Percentiles rank a stretch among this genome's conserved stretches.
Conservation (phyloP, 2,888 invertebrate species). For the Monoplex corrugatus region DNA sequence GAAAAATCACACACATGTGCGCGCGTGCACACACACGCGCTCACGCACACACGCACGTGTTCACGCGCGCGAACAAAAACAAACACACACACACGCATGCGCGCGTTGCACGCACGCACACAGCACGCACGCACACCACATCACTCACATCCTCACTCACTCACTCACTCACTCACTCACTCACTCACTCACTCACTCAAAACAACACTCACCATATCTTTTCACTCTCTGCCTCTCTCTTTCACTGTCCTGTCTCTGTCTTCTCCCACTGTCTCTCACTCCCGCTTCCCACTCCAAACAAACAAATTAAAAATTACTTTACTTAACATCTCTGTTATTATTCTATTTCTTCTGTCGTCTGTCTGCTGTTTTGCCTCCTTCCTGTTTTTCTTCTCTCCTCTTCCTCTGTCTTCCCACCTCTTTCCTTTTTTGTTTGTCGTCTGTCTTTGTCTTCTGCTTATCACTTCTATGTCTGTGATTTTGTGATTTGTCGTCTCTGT, state of each 20-base stretch:
- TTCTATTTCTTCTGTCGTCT: background rate
- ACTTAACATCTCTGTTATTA: background rate
- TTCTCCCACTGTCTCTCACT: background rate
- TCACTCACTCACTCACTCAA: constrained; percentile 6
- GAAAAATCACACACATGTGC: background rate
- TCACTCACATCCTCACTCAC: background rate
- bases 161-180: constrained; percentile 18
- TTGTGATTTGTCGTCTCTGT: background rate
- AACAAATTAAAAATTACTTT: no score
- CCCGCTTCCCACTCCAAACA: no score
- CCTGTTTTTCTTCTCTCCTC: background rate
- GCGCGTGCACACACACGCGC: constrained; percentile 27
- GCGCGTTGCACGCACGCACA: constrained; percentile 20
- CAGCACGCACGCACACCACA: background rate
- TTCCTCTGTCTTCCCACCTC: background rate
- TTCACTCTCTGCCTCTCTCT: background rate
- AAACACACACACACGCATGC: background rate
- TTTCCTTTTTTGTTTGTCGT: background rate
- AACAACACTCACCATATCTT: background rate
- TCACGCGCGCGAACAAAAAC: no score
- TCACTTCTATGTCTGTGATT: background rate
- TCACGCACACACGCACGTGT: constrained; percentile 19
- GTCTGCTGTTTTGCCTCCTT: background rate
- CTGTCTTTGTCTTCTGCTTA: background rate
- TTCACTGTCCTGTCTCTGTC: background rate